Evolutionary conservation across 2,888 invertebrate genomes (phyloP), one percentile per base, ranked within the genome.

Genomic region (Strigamia transsilvanica): DNA sequence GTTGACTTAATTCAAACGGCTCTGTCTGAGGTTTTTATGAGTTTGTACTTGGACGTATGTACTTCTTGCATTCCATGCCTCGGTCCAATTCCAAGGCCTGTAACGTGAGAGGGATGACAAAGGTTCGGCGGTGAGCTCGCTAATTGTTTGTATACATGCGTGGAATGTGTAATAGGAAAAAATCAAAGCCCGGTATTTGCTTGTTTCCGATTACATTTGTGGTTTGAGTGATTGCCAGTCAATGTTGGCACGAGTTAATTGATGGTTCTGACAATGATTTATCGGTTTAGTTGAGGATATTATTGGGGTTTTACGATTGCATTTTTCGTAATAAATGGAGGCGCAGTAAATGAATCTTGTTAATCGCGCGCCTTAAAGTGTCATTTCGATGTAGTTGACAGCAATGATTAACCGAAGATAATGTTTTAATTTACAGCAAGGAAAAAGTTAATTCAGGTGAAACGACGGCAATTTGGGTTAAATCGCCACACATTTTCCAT

Each of bases 391-490:
- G 18, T 56, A 73, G 32, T 73, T 73, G 73, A 73, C 73, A 73
- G 32, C 32, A 27, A 73, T 73, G 73, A 32, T 73, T 56, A 56
- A 56, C 56, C 56, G 56, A 56, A 56, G 56, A 56, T 21, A 56
- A 56, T 56, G 56, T 56, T 73, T 73, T 73, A 73, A 32, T 73
- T 73, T 73, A 73, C 73, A 73, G 73, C 32, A 32, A 32, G 73
- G 73, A 73, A 73, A 73, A 73, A 73, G 27, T 73, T 73, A 73
- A 73, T 73, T 73, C 73, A 73, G 73, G 73, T 73, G 23, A 56
- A 73, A 73, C 73, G 73, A 73, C 27, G 32, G 73, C 27, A 73
- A 73, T 73, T 73, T 73, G 73, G 23, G 73, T 73, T 32, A 73
- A 73, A 73, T 73, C 73, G 73, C 27, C 27, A 13, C 73, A 73